Evolutionary conservation across 2,888 invertebrate species (phyloP).

Genomic region (Augochlorella aurata): DNA sequence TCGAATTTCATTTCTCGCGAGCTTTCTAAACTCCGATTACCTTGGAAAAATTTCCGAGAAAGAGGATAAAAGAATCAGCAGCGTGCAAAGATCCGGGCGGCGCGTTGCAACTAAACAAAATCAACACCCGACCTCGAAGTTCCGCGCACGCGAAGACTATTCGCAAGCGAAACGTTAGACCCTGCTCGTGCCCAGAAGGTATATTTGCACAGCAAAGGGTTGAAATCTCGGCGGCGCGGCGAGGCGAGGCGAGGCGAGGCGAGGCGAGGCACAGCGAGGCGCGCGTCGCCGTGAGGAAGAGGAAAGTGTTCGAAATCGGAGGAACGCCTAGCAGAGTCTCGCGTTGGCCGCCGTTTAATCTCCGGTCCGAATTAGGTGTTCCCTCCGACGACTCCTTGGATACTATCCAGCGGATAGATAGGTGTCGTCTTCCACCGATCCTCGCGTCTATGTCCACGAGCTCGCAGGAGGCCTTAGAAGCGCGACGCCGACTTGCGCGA

Average conservation of each 20-base stretch:
- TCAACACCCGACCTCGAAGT: neutral
- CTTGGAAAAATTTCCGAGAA: no score
- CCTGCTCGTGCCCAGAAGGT: neutral
- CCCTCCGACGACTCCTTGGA: neutral
- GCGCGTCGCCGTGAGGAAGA: no score
- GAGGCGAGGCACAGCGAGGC: neutral
- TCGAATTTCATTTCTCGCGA: no score
- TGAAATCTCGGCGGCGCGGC: neutral
- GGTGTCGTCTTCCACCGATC: conserved; percentile 1
- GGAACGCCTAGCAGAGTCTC: neutral
- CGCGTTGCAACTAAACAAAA: neutral
- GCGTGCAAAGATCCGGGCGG: neutral
- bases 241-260: neutral
- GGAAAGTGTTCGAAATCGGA: neutral
- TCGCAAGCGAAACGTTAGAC: neutral
- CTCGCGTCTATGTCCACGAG: neutral
- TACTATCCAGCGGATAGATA: no score
- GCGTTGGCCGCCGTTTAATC: neutral
- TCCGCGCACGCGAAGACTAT: neutral
- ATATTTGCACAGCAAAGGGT: conserved; percentile 10
- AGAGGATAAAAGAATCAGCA: neutral
- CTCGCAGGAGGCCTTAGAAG: conserved; percentile 44
- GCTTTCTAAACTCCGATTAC: no score
- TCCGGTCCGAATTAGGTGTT: neutral
- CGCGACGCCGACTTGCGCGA: conserved; percentile 54